Evolutionary conservation across 2,113 vertebrate species (phyloP).

Genomic region (Brachirus orientalis): DNA sequence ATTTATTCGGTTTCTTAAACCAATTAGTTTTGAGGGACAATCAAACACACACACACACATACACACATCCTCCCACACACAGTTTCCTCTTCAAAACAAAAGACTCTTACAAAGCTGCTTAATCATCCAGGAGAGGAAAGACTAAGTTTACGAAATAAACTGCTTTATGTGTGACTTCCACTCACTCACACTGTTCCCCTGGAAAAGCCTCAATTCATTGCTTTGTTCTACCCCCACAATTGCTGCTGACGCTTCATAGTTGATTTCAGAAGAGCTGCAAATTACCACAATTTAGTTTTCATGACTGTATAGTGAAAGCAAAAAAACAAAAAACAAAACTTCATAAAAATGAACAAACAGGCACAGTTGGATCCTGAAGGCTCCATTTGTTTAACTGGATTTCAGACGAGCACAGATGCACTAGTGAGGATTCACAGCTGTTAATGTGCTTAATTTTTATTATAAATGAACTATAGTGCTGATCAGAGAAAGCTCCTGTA

Average conservation of each 20-base stretch:
- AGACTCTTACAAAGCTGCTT: constrained; percentile 8
- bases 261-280: neutral
- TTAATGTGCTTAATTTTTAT: constrained; percentile 7
- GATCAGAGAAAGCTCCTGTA: constrained; percentile 41
- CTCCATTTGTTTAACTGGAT: neutral
- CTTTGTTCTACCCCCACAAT: constrained; percentile 4
- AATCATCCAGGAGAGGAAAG: neutral
- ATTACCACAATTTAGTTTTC: neutral
- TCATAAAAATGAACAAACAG: constrained; percentile 1
- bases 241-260: neutral
- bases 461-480: constrained; percentile 17
- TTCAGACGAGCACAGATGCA: neutral
- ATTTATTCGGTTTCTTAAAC: constrained; percentile 5
- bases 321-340: neutral
- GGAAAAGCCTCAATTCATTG: neutral
- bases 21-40: neutral
- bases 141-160: neutral
- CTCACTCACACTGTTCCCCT: neutral
- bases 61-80: neutral
- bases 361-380: neutral
- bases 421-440: constrained; percentile 5
- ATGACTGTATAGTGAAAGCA: neutral
- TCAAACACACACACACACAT: constrained; percentile 2
- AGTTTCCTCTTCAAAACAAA: constrained; percentile 13
- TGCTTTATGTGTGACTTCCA: constrained; percentile 4